Base-by-base conservation (phyloP, 2,113 vertebrate genomes). In the Oncorhynchus keta region DNA sequence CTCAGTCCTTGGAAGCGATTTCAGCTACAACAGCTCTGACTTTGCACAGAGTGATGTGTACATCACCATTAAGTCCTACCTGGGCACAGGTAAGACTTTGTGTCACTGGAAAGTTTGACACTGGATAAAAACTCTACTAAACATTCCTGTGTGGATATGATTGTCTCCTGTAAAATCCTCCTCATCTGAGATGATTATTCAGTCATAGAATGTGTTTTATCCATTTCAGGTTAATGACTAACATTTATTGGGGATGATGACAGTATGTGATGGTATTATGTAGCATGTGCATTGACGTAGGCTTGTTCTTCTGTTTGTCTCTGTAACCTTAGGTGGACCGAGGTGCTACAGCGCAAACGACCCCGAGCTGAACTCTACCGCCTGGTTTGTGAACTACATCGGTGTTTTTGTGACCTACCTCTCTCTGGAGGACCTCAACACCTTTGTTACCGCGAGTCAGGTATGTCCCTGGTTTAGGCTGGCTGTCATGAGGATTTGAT, bases 1-100 rank as follows among this genome's bases (percentile, higher is more conserved):
- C 22, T 89, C 77, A 68, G 71, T 86, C 20, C 81, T 92, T 79
- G 92, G 85, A 75, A 89, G 79, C 1, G 86, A 79, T 64, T 90
- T 85, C 80, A 83, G 75, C 11, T 88, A 81, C 79, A 84, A 68
- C 30, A 76, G 14, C 26, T 74, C 83, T 35, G 59, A 83, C 3
- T 90, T 92, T 80, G 83, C 62, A 65, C 68, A 45, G 20, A 65
- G 2, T 5, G 85, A 91, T 70, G 82, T 91, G 0, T 93, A 92
- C 59, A 20, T 32, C 71, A 85, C 85, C 16, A 89, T 93, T 26
- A 89, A 72, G 26, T 75, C 32, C 22, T 93, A 91, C 72, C 79
- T 93, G 28, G 76, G 30, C 22, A 48, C 4, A 11, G 74, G 85
- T 88, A 70, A 77, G 76, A 3, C 32, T 32, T 18, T 2, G 16